Conservation (phyloP, 1,140 invertebrate genomes). For the Varroa destructor region DNA sequence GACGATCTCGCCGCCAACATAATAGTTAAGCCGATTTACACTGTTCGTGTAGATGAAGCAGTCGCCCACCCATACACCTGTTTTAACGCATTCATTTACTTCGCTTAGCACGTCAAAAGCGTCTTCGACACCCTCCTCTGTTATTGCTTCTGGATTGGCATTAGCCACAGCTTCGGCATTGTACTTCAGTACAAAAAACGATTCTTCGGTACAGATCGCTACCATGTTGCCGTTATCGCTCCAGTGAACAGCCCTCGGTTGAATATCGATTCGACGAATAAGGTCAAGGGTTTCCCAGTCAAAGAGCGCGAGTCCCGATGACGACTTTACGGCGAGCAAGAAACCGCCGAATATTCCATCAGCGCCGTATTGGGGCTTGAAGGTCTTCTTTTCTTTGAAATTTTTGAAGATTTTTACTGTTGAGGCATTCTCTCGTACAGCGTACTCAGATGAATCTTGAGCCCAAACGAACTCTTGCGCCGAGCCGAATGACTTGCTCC, state of each 20-base stretch:
- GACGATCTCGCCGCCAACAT: slow-evolving; percentile 95
- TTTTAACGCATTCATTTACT: slow-evolving; percentile 82
- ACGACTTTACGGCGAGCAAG: slow-evolving; percentile 82
- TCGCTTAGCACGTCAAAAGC: slow-evolving; percentile 88
- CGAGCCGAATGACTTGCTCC: slow-evolving; percentile 95
- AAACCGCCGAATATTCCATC: slow-evolving; percentile 91
- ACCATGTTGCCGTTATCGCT: slow-evolving; percentile 87
- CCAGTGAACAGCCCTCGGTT: slow-evolving; percentile 84
- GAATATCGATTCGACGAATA: slow-evolving; percentile 85
- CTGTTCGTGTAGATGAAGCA: slow-evolving; percentile 99
- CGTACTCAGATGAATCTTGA: slow-evolving; percentile 83
- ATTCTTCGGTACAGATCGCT: slow-evolving; percentile 85
- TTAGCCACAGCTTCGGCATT: slow-evolving; percentile 56
- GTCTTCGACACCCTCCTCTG: slow-evolving; percentile 89
- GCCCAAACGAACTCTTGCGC: slow-evolving; percentile 99
- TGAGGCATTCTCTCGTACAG: slow-evolving; percentile 74
- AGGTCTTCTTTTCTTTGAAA: slow-evolving; percentile 89
- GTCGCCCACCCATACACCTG: slow-evolving; percentile 95
- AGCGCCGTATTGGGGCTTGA: slow-evolving; percentile 88
- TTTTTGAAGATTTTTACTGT: slow-evolving; percentile 92
- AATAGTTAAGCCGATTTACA: slow-evolving; percentile 94
- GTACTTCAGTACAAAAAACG: slow-evolving; percentile 88
- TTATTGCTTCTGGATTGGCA: slow-evolving; percentile 54
- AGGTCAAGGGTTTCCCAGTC: slow-evolving; percentile 92
- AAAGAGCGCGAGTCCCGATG: slow-evolving; percentile 82